Conservation (phyloP, 2,113 vertebrate genomes). For the Ahaetulla prasina region DNA sequence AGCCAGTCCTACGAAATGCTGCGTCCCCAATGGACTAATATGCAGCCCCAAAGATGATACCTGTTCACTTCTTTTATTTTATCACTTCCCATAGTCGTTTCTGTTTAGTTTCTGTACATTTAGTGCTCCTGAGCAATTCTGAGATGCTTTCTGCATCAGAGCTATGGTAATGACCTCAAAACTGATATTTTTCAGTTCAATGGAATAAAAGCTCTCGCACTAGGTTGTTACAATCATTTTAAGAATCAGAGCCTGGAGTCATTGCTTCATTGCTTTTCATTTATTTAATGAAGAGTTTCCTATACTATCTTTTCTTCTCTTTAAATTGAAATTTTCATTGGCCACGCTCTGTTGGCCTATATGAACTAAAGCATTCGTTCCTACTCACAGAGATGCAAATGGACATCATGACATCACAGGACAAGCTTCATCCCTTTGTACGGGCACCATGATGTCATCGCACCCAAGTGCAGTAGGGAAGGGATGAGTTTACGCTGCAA, state of each 20-base stretch:
- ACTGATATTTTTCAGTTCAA: not conserved
- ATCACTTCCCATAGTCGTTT: not conserved
- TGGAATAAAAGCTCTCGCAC: not conserved
- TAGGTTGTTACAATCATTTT: not conserved
- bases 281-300: not conserved
- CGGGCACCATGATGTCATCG: not conserved
- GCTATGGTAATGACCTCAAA: too few relatives aligned
- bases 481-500: not conserved
- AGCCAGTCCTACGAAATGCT: not conserved
- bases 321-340: not conserved
- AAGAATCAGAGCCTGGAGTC: not conserved
- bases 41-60: not conserved
- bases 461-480: not conserved
- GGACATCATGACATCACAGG: not conserved
- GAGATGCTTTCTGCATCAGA: not conserved
- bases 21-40: not conserved
- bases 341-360: not conserved
- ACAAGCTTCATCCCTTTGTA: not conserved
- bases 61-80: not conserved
- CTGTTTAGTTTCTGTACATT: not conserved
- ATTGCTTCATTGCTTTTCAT: not conserved
- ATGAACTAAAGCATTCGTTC: not conserved
- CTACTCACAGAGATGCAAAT: not conserved
- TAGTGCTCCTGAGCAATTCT: not conserved
- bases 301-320: not conserved